Conservation (phyloP, 2,113 vertebrate genomes). For the Indicator indicator region DNA sequence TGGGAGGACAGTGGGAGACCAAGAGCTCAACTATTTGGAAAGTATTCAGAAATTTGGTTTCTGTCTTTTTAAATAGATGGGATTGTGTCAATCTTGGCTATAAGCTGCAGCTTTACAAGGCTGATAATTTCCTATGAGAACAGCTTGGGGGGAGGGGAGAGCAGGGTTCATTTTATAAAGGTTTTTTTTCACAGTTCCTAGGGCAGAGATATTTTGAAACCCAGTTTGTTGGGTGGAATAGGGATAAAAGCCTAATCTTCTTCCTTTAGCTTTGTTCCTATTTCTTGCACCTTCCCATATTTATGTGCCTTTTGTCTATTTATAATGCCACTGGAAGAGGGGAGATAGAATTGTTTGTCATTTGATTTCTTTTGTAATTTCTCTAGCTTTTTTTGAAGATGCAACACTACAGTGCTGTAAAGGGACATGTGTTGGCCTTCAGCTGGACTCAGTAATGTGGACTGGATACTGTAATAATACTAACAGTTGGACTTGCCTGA, state of each 20-base stretch:
- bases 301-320: conserved; percentile 98
- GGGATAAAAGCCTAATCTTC: conserved; percentile 80
- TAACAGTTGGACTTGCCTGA: conserved; percentile 30
- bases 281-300: conserved; percentile 90
- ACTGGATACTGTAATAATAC: conserved; percentile 58
- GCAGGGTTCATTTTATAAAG: conserved; percentile 76
- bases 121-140: conserved; percentile 73
- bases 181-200: conserved; percentile 78
- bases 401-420: conserved; percentile 80
- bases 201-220: conserved; percentile 74
- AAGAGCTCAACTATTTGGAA: conserved; percentile 69
- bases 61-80: conserved; percentile 71
- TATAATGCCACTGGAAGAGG: conserved; percentile 84
- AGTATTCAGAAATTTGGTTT: conserved; percentile 75
- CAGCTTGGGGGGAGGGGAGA: conserved; percentile 54
- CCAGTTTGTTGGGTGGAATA: conserved; percentile 78
- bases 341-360: conserved; percentile 76
- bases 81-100: conserved; percentile 74
- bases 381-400: conserved; percentile 75
- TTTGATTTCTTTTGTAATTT: conserved; percentile 80
- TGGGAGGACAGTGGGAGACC: conserved; percentile 54
- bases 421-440: conserved; percentile 43
- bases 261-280: conserved; percentile 82
- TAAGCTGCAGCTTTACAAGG: conserved; percentile 72
- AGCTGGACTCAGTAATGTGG: conserved; percentile 43